phyloP scores from a whole-genome alignment of 2,113 vertebrate species.

The Xenopus borealis region DNA sequence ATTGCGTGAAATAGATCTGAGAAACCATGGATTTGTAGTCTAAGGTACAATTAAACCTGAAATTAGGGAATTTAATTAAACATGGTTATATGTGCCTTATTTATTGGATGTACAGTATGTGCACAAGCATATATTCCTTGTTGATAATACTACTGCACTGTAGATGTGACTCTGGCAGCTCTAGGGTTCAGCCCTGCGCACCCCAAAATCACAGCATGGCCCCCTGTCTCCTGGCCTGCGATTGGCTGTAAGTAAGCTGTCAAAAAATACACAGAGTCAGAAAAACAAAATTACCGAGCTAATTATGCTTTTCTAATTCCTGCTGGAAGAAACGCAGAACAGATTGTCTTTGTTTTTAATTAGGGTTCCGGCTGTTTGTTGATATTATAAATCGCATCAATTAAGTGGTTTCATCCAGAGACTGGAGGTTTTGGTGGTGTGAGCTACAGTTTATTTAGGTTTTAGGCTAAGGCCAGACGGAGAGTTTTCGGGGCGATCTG shows the following conservation, averaged over 20 bases:
- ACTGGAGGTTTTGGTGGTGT: constrained; percentile 40
- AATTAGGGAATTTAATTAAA: too few relatives aligned
- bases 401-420: constrained; percentile 46
- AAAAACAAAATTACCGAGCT: constrained; percentile 46
- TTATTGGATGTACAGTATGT: too few relatives aligned
- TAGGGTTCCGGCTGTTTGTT: constrained; percentile 47
- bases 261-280: constrained; percentile 29
- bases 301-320: constrained; percentile 47
- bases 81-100: too few relatives aligned
- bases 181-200: neutral
- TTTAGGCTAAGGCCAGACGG: too few relatives aligned
- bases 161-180: neutral
- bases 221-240: neutral
- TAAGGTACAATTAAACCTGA: too few relatives aligned
- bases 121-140: neutral
- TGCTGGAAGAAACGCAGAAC: constrained; percentile 44
- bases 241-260: constrained; percentile 33
- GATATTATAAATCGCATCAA: constrained; percentile 48
- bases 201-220: constrained; percentile 3
- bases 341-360: constrained; percentile 48
- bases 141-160: too few relatives aligned
- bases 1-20: too few relatives aligned
- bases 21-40: too few relatives aligned
- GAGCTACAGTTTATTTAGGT: constrained; percentile 35
- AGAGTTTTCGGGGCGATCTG: too few relatives aligned